Base-by-base conservation (phyloP, 2,113 vertebrate genomes). In the Pterocles gutturalis region DNA sequence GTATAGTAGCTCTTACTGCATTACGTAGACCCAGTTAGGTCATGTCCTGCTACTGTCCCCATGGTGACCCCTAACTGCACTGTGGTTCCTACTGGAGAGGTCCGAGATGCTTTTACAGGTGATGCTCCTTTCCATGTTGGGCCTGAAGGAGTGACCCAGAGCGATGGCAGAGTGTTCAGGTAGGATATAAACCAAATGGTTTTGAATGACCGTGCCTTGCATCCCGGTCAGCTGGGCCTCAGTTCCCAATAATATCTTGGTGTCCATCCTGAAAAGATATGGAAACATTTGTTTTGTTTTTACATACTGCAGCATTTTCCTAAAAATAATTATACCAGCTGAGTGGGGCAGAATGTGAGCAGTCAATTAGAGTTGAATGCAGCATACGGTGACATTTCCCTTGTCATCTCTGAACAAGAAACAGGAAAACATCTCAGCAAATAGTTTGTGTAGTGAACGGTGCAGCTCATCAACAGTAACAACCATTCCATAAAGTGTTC, bases 291-390 rank as follows among this genome's bases (percentile, higher is more conserved):
- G 33, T n/a, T 78, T 83, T 78, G 41, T 73, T 95, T 60, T 65
- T 83, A 9, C 6, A 6, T 67, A 49, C 11, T 38, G 17, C 34
- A 46, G 31, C 11, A n/a, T 94, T 85, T 91, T 73, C 67, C 46
- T 88, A 83, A 91, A 97, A 98, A 96, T 76, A 94, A 96, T 77
- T 26, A 5, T 41, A 57, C 2, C 13, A 77, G 78, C 66, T 12
- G 92, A 90, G 83, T 67, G 88, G 94, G 94, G 93, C 93, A 90
- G 94, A 92, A 86, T 83, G 22, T 54, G 89, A 96, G 61, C 87
- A 91, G 80, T 92, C 92, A 93, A 83, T 97, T 90, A 87, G 79
- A 95, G 83, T 55, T 73, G 86, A 86, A 64, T 29, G 36, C 53
- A 83, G 51, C 77, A 36, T 55, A 73, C 9, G 2, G 28, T 65